These are phyloP conservation scores for Platycheirus albimanus DNA, from an alignment of 2,888 invertebrate species.

Conservation along the genomic window DNA sequence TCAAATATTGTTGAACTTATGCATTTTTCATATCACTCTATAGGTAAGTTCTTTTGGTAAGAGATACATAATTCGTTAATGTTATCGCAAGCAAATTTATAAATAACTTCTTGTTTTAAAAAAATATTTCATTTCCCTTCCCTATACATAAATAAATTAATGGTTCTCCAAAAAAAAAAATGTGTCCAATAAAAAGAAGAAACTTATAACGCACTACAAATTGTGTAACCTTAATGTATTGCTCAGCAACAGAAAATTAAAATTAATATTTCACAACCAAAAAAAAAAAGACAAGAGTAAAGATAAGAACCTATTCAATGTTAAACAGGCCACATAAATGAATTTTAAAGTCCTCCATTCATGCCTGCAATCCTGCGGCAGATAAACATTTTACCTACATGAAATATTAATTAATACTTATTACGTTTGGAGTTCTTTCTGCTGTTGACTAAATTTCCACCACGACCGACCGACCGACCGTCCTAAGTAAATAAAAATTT, in stretches of 20 bases:
- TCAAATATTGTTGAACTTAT: no score
- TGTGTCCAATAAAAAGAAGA: no score
- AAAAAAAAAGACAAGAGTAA: neutral
- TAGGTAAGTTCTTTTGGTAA: no score
- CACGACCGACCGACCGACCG: neutral
- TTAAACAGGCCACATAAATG: neutral
- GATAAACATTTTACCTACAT: conserved; percentile 8
- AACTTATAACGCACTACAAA: no score
- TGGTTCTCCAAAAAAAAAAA: no score
- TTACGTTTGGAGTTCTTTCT: conserved; percentile 1
- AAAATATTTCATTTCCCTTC: no score
- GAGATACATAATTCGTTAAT: no score
- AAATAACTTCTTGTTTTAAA: no score
- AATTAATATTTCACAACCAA: neutral
- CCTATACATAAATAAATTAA: no score
- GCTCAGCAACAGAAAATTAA: neutral
- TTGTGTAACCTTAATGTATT: no score
- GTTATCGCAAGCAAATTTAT: no score
- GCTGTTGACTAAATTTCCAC: conserved; percentile 7
- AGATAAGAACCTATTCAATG: neutral
- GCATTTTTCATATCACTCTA: no score
- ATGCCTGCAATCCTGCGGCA: conserved; percentile 19
- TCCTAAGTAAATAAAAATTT: conserved; percentile 25
- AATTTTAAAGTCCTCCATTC: neutral
- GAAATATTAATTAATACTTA: conserved; percentile 47